Conservation (phyloP, 1,140 invertebrate species). For the Drosophila quadrilineata region DNA sequence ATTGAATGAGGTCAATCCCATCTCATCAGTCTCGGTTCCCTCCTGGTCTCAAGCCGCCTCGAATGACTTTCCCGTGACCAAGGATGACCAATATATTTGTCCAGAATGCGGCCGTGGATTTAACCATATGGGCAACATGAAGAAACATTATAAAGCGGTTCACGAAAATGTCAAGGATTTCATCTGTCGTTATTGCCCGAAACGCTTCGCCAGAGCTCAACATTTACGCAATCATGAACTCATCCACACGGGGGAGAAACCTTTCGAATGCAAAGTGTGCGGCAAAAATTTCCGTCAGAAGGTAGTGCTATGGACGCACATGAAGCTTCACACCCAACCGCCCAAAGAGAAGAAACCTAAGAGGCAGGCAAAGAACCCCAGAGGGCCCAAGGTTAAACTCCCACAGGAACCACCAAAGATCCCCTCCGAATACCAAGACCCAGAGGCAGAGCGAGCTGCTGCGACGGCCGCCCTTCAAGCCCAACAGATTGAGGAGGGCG, state of each 20-base stretch:
- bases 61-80: constrained; percentile 66
- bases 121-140: constrained; percentile 69
- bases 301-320: constrained; percentile 65
- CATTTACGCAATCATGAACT: constrained; percentile 74
- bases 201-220: constrained; percentile 71
- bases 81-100: constrained; percentile 70
- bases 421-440: constrained; percentile 54
- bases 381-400: constrained; percentile 14
- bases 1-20: constrained; percentile 68
- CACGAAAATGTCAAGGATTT: constrained; percentile 76
- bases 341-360: constrained; percentile 26
- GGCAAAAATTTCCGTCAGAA: constrained; percentile 70
- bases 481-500: constrained; percentile 58
- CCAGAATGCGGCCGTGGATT: constrained; percentile 71
- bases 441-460: constrained; percentile 54
- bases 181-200: constrained; percentile 68
- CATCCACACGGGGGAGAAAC: constrained; percentile 81
- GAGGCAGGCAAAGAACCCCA: constrained; percentile 10
- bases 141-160: constrained; percentile 70
- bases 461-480: constrained; percentile 59
- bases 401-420: constrained; percentile 32
- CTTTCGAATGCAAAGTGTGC: constrained; percentile 60
- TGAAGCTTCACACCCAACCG: constrained; percentile 64
- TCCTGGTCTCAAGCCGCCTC: constrained; percentile 75
- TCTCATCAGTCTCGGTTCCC: constrained; percentile 63